Evolutionary conservation across 2,113 vertebrate genomes (phyloP).

Genomic region (Hepsetus odoe): DNA sequence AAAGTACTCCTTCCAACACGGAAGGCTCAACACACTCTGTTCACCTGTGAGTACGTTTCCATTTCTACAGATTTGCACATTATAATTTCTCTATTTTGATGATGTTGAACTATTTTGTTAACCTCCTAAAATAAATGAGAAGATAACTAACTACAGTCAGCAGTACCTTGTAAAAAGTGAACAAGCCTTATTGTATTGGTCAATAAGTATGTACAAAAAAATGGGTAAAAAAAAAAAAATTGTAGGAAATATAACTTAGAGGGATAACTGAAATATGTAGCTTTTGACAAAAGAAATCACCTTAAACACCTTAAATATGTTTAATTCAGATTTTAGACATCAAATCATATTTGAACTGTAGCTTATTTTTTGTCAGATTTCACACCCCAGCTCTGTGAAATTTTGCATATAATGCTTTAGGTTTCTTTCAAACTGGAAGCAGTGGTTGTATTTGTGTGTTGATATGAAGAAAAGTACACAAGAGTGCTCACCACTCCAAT

Average conservation of each 20-base stretch:
- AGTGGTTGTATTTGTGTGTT: not conserved
- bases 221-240: constrained; percentile 7
- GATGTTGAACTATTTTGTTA: constrained; percentile 43
- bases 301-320: too few relatives aligned
- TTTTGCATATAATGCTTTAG: too few relatives aligned
- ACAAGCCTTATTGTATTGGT: not conserved
- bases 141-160: constrained; percentile 33
- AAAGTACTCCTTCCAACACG: too few relatives aligned
- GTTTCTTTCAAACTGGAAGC: too few relatives aligned
- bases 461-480: not conserved
- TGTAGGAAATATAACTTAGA: too few relatives aligned
- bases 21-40: too few relatives aligned
- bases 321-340: not conserved
- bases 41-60: too few relatives aligned
- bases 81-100: constrained; percentile 44
- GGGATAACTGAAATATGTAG: too few relatives aligned
- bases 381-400: not conserved
- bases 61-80: constrained; percentile 35
- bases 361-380: too few relatives aligned
- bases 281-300: too few relatives aligned
- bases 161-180: constrained; percentile 24
- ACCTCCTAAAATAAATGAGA: constrained; percentile 25
- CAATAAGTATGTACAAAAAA: not conserved
- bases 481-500: constrained; percentile 89
- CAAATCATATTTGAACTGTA: too few relatives aligned